These are phyloP conservation scores for Galerucella pusilla DNA, from an alignment of 2,888 invertebrate species.

Conservation along the genomic window DNA sequence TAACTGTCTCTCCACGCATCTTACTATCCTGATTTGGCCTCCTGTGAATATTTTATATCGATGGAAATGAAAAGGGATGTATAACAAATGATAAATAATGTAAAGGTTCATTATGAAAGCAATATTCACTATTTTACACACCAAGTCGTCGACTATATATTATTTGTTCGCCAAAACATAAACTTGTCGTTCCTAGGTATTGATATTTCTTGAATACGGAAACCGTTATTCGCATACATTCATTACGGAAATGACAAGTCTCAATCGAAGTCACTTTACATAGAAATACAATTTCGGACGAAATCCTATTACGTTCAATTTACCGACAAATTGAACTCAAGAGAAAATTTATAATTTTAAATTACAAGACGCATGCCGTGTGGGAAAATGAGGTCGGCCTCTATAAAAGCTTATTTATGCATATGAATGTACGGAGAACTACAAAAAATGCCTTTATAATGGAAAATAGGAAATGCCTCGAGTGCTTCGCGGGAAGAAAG, in stretches of 20 bases:
- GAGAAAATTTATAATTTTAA: constrained; percentile 53
- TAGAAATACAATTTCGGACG: constrained; percentile 53
- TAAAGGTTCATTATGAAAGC: no score
- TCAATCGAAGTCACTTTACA: constrained; percentile 50
- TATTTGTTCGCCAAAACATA: no score
- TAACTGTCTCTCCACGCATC: no score
- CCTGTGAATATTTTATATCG: no score
- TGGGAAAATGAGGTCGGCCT: constrained; percentile 42
- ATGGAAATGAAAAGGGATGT: no score
- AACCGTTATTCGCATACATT: constrained; percentile 45
- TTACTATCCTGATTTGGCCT: no score
- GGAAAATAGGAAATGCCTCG: constrained; percentile 34
- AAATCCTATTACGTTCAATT: constrained; percentile 53
- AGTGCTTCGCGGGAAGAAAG: constrained; percentile 27
- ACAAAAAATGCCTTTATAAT: constrained; percentile 40
- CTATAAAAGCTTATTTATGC: constrained; percentile 43
- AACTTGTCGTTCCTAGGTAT: not conserved
- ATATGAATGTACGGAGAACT: constrained; percentile 39
- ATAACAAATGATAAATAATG: no score
- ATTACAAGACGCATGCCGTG: constrained; percentile 49
- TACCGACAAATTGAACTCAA: constrained; percentile 52
- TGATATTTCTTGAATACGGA: constrained; percentile 6
- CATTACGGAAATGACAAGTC: constrained; percentile 47
- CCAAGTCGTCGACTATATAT: no score
- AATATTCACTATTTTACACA: no score